Evolutionary conservation across 2,797 vertebrate species (phyloP).

Genomic region (Peromyscus melanophrys): DNA sequence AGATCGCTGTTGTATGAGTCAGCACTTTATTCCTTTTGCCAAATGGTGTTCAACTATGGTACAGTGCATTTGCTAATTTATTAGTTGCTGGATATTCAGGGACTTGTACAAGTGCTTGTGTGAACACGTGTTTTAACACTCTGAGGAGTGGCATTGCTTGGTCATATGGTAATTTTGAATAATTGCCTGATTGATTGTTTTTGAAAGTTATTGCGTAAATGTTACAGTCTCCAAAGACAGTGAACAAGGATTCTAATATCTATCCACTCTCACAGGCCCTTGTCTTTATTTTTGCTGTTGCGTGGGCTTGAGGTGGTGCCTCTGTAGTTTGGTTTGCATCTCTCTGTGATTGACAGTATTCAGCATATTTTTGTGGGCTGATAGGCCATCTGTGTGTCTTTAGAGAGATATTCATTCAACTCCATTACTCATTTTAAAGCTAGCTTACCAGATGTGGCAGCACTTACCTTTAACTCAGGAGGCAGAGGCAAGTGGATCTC

Average conservation of each 20-base stretch:
- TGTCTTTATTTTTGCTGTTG: neutral
- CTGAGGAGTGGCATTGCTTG: neutral
- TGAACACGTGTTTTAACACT: neutral
- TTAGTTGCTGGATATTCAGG: neutral
- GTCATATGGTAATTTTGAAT: neutral
- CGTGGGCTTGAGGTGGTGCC: neutral
- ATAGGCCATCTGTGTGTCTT: neutral
- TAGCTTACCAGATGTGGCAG: too few species aligned
- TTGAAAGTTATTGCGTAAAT: neutral
- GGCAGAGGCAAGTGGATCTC: neutral
- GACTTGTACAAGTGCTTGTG: neutral
- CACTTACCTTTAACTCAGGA: neutral
- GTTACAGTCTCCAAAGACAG: neutral
- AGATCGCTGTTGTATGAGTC: neutral
- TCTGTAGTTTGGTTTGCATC: slow-evolving; percentile 16
- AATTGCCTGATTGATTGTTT: neutral
- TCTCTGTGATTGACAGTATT: neutral
- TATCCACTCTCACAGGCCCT: neutral
- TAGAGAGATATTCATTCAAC: neutral
- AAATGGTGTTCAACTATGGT: neutral
- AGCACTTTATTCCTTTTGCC: neutral
- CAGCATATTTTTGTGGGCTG: neutral
- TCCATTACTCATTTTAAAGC: slow-evolving; percentile 7
- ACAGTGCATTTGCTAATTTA: neutral
- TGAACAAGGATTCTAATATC: neutral